A percentile compares a stretch with the other conserved stretches of the same genome.
These are phyloP conservation scores for Stomorhina lunata DNA, from an alignment of 2,888 invertebrate species.

Conservation along the genomic window DNA sequence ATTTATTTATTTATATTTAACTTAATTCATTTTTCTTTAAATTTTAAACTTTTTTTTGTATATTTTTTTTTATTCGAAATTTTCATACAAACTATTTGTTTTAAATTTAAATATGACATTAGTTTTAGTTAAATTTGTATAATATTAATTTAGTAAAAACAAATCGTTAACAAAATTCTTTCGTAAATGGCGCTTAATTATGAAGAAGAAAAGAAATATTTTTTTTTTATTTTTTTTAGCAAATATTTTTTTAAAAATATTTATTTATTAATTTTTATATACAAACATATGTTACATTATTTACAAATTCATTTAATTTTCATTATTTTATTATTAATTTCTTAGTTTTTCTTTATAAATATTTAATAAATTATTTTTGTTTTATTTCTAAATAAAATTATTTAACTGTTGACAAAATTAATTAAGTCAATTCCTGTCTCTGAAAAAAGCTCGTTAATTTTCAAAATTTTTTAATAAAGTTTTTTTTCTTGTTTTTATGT, in stretches of 20 bases:
- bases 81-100: slow-evolving; percentile 20
- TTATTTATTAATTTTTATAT: background rate
- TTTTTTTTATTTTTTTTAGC: background rate
- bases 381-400: slow-evolving; percentile 4
- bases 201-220: background rate
- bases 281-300: background rate
- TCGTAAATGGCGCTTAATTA: slow-evolving; percentile 6
- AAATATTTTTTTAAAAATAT: background rate
- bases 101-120: too few species aligned
- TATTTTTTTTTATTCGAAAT: slow-evolving; percentile 31
- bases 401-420: slow-evolving; percentile 3
- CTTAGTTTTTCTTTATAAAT: background rate
- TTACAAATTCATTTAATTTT: slow-evolving; percentile 7
- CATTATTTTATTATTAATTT: background rate
- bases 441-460: slow-evolving; percentile 50
- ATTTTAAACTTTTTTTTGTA: too few species aligned
- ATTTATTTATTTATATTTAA: background rate
- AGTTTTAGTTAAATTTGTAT: background rate
- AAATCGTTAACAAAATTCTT: background rate
- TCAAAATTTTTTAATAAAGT: background rate
- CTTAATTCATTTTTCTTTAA: slow-evolving; percentile 37
- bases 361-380: background rate
- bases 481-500: background rate
- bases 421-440: slow-evolving; percentile 48
- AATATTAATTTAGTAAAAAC: background rate